A percentile compares a stretch with the other conserved stretches of the same genome.
phyloP scores from a whole-genome alignment of 2,113 vertebrate genomes.

The Zosterops pallidus region DNA sequence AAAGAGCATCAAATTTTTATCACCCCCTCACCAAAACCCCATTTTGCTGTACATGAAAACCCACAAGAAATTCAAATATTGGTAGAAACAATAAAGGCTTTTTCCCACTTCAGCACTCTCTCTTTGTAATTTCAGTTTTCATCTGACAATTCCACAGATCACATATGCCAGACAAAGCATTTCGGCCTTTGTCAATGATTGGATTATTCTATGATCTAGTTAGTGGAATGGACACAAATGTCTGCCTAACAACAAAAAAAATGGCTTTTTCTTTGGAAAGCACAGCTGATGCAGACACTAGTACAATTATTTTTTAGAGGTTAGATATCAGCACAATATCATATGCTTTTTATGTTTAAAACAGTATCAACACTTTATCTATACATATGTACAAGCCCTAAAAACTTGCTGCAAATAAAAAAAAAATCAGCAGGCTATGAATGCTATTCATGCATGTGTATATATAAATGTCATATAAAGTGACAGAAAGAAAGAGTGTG shows the following conservation, averaged over 20 bases:
- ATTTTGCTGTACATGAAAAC: not conserved
- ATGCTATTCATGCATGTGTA: not conserved
- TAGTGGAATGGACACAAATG: constrained; percentile 51
- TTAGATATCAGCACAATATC: not conserved
- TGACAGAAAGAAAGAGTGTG: not conserved
- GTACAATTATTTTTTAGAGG: not conserved
- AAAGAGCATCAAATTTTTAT: not conserved
- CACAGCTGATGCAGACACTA: constrained; percentile 3
- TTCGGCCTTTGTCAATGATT: constrained; percentile 38
- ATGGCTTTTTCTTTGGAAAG: not conserved
- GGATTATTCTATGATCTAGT: constrained; percentile 60
- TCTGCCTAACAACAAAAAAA: constrained; percentile 24
- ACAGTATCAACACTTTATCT: not conserved
- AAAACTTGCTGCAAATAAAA: not conserved
- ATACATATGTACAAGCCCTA: not conserved
- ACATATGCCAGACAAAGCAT: constrained; percentile 27
- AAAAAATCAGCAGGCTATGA: not conserved
- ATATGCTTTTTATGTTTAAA: not conserved
- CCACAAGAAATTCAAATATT: not conserved
- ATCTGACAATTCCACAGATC: constrained; percentile 17
- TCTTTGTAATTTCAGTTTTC: constrained; percentile 23
- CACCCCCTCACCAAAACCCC: not conserved
- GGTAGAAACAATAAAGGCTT: not conserved
- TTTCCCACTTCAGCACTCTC: constrained; percentile 1
- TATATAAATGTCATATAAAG: not conserved